A percentile compares a stretch with the other conserved stretches of the same genome.
Evolutionary conservation across 2,113 vertebrate species (phyloP).

Genomic region (Heptranchias perlo): DNA sequence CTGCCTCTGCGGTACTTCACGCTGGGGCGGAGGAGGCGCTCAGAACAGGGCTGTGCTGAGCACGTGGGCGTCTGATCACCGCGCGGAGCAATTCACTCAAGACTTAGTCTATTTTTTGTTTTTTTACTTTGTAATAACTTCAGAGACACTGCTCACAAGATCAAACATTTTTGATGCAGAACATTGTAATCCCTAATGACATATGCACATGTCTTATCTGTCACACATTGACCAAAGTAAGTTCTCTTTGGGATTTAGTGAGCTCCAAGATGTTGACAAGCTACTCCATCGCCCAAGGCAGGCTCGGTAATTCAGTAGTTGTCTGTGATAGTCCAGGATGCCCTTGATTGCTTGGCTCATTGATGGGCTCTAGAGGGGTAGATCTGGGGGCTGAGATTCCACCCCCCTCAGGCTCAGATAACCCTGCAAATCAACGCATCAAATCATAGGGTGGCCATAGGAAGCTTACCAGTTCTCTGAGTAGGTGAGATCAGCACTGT

Average conservation of each 20-base stretch:
- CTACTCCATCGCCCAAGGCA: no score
- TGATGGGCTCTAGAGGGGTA: not conserved
- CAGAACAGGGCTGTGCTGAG: conserved; percentile 54
- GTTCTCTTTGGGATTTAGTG: not conserved
- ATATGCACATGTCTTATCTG: not conserved
- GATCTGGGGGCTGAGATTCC: not conserved
- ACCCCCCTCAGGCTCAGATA: not conserved
- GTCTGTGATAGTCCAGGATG: no score
- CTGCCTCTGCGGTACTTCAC: conserved; percentile 42
- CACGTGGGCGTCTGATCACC: conserved; percentile 39
- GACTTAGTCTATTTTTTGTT: not conserved
- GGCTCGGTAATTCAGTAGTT: not conserved
- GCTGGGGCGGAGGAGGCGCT: conserved; percentile 39
- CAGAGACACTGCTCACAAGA: not conserved
- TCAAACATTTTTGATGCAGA: not conserved
- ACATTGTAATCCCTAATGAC: no score
- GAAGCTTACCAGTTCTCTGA: not conserved
- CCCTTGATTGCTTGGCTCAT: not conserved
- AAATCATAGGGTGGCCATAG: not conserved
- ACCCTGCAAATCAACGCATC: not conserved
- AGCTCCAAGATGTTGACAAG: not conserved
- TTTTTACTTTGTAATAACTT: not conserved
- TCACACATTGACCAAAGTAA: not conserved
- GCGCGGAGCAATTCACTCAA: not conserved
- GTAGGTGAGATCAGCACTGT: not conserved